Conservation (phyloP, 2,888 invertebrate species). For the Ectobius pallidus region DNA sequence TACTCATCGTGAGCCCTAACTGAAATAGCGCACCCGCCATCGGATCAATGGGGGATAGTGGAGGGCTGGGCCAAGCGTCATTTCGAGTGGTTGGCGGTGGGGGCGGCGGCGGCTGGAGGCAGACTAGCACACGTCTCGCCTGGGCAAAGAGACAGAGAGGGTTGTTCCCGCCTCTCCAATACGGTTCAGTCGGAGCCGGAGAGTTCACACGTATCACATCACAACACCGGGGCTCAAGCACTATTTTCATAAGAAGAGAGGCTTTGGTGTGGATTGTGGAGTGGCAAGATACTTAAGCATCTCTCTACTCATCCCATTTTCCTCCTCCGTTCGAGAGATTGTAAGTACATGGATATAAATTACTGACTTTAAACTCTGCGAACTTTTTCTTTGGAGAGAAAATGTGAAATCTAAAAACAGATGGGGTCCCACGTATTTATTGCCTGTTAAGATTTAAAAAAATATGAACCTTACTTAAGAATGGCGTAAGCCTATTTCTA, state of each 20-base stretch:
- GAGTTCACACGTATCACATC: slow-evolving; percentile 5
- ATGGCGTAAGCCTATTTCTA: too few species aligned
- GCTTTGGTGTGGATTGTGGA: too few species aligned
- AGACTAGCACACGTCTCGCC: slow-evolving; percentile 4
- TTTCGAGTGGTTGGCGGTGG: not conserved
- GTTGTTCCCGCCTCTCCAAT: not conserved
- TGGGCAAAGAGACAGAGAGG: not conserved
- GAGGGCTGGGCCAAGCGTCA: not conserved
- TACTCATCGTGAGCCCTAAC: not conserved
- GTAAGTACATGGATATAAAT: too few species aligned
- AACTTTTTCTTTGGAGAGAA: too few species aligned
- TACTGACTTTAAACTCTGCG: too few species aligned
- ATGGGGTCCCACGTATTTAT: too few species aligned
- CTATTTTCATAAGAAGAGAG: slow-evolving; percentile 3
- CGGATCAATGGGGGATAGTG: slow-evolving; percentile 5
- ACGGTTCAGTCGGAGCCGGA: slow-evolving; percentile 15
- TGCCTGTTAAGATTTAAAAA: too few species aligned
- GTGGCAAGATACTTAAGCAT: too few species aligned
- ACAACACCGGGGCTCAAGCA: not conserved
- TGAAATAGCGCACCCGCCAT: not conserved
- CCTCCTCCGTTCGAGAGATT: too few species aligned
- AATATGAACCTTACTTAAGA: too few species aligned
- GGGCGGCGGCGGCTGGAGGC: slow-evolving; percentile 7
- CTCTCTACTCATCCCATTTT: too few species aligned
- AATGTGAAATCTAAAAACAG: too few species aligned